Percentiles rank a stretch among this genome's conserved stretches.
These are phyloP conservation scores for Hemicrepidius hirtus DNA, from an alignment of 2,888 invertebrate species.

Conservation along the genomic window DNA sequence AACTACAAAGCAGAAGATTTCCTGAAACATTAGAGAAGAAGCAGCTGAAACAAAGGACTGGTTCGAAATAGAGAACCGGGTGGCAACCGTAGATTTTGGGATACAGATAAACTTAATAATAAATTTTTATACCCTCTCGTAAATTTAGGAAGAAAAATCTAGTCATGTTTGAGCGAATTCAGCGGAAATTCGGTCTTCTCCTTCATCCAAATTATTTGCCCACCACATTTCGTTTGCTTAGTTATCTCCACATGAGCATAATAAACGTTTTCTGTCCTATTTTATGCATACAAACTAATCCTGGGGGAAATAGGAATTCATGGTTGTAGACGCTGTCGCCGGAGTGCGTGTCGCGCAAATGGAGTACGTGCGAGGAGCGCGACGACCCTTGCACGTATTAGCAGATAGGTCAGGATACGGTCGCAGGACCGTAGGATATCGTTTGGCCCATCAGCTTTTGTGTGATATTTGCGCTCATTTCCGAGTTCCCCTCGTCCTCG, in stretches of 20 bases:
- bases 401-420: conserved; percentile 48
- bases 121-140: conserved; percentile 14
- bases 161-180: conserved; percentile 34
- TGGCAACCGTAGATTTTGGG: neutral
- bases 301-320: conserved; percentile 55
- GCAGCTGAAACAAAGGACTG: too few species aligned
- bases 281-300: conserved; percentile 57
- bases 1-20: too few species aligned
- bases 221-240: conserved; percentile 42
- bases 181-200: conserved; percentile 29
- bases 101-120: conserved; percentile 2
- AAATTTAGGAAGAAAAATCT: conserved; percentile 25
- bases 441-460: conserved; percentile 41
- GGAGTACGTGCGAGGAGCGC: conserved; percentile 60
- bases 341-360: conserved; percentile 59
- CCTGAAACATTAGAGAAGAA: too few species aligned
- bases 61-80: too few species aligned
- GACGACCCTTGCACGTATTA: conserved; percentile 57
- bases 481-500: conserved; percentile 38
- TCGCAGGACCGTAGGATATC: conserved; percentile 43
- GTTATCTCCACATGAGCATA: conserved; percentile 51
- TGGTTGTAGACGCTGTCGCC: conserved; percentile 55
- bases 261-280: conserved; percentile 54
- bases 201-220: conserved; percentile 40
- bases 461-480: conserved; percentile 44